Evolutionary conservation across 2,888 invertebrate genomes (phyloP), one percentile per base, ranked within the genome.

Genomic region (Hydrotaea diabolus): DNA sequence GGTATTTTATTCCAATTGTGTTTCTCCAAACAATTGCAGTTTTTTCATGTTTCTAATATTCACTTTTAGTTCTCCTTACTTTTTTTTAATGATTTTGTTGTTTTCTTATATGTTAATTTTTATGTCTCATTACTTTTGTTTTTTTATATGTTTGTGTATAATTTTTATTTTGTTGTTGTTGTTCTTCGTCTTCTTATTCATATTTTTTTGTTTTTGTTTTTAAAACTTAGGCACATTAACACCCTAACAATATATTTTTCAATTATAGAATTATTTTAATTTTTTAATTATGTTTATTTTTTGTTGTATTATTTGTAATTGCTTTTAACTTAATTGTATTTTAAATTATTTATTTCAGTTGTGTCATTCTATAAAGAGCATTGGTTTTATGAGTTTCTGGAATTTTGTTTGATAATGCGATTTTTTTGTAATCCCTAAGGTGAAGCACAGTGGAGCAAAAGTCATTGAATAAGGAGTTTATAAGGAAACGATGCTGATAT

Each of bases 161-260:
- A 81, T 66, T 79, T 74, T 71, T 69, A 17, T 82, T 79, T 69
- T 23, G 13, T 43, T 69, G 43, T 66, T 36, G 13, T 17, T 66
- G 9, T 43, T 39, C 19, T 46, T 43, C 31, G 31, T 2, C 19
- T 76, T 74, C 74, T 82, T n/a, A n/a, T n/a, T n/a, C n/a, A n/a
- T n/a, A n/a, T n/a, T 71, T 4, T 71, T 31, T 59, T 79, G 31
- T 57, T 46, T 74, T 80, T 59, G 80, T 80, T 80, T 81, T 82
- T 77, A 85, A 85, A 85, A 85, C 85, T 85, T 85, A 85, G 85
- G 85, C 85, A 85, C 85, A 85, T 85, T 85, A 85, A 85, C 81
- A 85, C 85, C 85, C 85, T 85, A 85, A 85, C 73, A 85, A 85
- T 85, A 79, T 85, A 79, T 75, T 78, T 31, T 80, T 62, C 62